phyloP scores from a whole-genome alignment of 2,113 vertebrate genomes.

The Pteropus alecto region DNA sequence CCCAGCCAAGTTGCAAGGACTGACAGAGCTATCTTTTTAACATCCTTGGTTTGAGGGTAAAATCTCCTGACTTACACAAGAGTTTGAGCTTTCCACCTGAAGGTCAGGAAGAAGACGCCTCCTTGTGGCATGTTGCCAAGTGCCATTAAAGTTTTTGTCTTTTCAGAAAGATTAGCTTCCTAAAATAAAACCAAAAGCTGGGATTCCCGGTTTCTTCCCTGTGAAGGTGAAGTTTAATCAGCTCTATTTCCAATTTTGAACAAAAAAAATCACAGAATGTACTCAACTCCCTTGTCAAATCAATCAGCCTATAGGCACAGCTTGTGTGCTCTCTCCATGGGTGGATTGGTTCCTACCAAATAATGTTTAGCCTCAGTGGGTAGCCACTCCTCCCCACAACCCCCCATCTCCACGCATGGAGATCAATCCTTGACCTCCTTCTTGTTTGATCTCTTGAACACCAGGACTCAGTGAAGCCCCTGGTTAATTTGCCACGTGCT shows the following conservation, averaged over 20 bases:
- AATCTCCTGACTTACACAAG: background rate
- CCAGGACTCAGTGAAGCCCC: background rate
- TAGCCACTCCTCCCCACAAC: background rate
- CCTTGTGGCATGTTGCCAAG: constrained; percentile 36
- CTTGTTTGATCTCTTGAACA: constrained; percentile 51
- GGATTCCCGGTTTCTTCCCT: constrained; percentile 57
- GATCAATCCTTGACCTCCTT: constrained; percentile 50
- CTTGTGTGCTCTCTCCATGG: constrained; percentile 41
- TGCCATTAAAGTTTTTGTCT: constrained; percentile 2
- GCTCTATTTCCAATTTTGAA: constrained; percentile 57
- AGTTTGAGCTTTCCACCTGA: constrained; percentile 31
- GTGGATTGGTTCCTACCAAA: constrained; percentile 55
- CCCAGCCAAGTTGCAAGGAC: background rate
- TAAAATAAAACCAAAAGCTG: constrained; percentile 64
- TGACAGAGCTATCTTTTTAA: constrained; percentile 18
- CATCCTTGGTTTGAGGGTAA: constrained; percentile 20
- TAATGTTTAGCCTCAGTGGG: constrained; percentile 47
- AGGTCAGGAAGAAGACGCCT: constrained; percentile 46
- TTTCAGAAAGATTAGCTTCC: constrained; percentile 64
- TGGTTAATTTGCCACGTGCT: background rate
- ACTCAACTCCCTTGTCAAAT: constrained; percentile 65
- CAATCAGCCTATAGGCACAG: constrained; percentile 56
- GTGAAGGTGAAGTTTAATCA: constrained; percentile 67
- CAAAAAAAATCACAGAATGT: constrained; percentile 48
- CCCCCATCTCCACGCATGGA: background rate